Evolutionary conservation across 2,888 invertebrate genomes (phyloP).

Genomic region (Tetrapedia diversipes): DNA sequence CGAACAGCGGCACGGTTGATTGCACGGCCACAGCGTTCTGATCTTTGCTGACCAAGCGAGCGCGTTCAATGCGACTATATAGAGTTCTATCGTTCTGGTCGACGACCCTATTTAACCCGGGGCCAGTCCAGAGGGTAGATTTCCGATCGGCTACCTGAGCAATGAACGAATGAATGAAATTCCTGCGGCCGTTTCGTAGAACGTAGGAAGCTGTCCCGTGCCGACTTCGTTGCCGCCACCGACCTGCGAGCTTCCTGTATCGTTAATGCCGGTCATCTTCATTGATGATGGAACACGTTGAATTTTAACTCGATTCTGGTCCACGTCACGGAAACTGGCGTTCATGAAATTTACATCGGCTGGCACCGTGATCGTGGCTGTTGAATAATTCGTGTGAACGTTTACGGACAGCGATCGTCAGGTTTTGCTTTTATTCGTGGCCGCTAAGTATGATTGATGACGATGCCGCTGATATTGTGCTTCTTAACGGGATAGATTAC

Average conservation of each 20-base stretch:
- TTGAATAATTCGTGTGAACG: slow-evolving; percentile 14
- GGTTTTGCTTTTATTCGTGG: not conserved
- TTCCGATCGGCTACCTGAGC: slow-evolving; percentile 68
- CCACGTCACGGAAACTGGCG: not conserved
- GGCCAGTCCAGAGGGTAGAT: slow-evolving; percentile 61
- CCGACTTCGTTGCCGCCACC: slow-evolving; percentile 43
- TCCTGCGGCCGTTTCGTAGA: slow-evolving; percentile 60
- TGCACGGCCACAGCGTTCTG: slow-evolving; percentile 25
- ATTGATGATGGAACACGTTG: slow-evolving; percentile 23
- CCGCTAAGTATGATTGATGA: slow-evolving; percentile 7
- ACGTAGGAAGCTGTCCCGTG: slow-evolving; percentile 49
- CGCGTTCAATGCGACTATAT: slow-evolving; percentile 48
- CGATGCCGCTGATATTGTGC: not conserved
- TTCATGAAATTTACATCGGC: slow-evolving; percentile 1
- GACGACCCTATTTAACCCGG: slow-evolving; percentile 63
- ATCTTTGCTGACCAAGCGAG: slow-evolving; percentile 60
- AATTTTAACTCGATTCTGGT: slow-evolving; percentile 22
- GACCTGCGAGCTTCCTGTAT: slow-evolving; percentile 21
- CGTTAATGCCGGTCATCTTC: slow-evolving; percentile 25
- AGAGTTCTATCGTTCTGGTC: slow-evolving; percentile 63
- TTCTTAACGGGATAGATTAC: not conserved
- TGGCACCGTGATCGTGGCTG: not conserved
- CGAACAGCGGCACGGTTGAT: slow-evolving; percentile 50
- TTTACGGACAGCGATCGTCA: not conserved
- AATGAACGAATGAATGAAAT: slow-evolving; percentile 72